Conservation (phyloP, 2,797 vertebrate species). For the Myiothlypis chrysogaster region DNA sequence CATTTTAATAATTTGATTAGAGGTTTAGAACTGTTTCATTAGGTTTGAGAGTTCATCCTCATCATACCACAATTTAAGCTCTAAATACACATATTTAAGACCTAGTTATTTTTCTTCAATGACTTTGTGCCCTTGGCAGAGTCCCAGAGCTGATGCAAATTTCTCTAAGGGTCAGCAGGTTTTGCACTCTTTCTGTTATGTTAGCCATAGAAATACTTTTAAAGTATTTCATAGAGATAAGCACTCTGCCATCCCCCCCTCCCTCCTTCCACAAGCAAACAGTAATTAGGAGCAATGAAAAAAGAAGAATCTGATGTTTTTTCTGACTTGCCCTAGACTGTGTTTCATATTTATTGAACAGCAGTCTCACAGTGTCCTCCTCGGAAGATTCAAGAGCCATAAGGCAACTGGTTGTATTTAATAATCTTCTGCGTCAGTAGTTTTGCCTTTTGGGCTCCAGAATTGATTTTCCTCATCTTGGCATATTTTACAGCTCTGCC, state of each 20-base stretch:
- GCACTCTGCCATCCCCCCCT: no score
- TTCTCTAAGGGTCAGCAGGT: background rate
- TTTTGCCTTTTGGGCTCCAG: slow-evolving; percentile 4
- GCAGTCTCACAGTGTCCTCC: background rate
- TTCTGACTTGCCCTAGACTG: background rate
- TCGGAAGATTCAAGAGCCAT: background rate
- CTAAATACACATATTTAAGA: background rate
- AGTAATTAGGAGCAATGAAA: background rate
- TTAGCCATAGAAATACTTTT: background rate
- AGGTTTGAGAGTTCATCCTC: background rate
- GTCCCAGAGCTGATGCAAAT: background rate
- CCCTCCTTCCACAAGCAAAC: accelerated
- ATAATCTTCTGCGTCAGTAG: slow-evolving; percentile 5
- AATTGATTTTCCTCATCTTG: slow-evolving; percentile 24
- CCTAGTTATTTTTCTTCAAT: background rate
- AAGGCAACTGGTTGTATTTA: slow-evolving; percentile 43
- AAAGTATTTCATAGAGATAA: background rate
- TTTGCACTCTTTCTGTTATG: background rate
- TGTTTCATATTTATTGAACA: background rate
- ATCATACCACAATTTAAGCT: background rate
- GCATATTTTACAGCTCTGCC: background rate
- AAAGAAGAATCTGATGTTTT: background rate
- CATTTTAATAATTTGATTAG: background rate
- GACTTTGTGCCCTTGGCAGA: background rate
- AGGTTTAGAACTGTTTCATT: background rate